Percentiles rank a stretch among this genome's conserved stretches.
Conservation (phyloP, 2,797 vertebrate species). For the Sebastes cheni region DNA sequence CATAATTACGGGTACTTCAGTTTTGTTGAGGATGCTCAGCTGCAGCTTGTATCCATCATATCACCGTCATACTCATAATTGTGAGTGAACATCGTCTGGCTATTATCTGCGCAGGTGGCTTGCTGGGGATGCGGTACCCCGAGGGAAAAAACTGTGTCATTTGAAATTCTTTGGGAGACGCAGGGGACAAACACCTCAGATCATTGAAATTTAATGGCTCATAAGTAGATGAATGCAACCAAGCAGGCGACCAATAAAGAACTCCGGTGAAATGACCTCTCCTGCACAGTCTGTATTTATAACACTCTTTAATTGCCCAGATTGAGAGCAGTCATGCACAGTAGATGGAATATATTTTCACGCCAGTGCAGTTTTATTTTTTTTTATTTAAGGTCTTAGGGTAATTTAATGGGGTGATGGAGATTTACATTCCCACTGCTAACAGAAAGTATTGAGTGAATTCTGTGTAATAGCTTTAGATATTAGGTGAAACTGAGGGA, state of each 20-base stretch:
- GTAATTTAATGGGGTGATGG: slow-evolving; percentile 37
- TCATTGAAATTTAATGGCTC: slow-evolving; percentile 33
- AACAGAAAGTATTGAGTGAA: slow-evolving; percentile 30
- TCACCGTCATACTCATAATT: slow-evolving; percentile 37
- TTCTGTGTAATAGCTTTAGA: slow-evolving; percentile 3
- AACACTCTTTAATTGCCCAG: slow-evolving; percentile 51
- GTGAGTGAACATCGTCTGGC: slow-evolving; percentile 34
- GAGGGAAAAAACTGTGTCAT: slow-evolving; percentile 35
- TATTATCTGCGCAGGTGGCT: slow-evolving; percentile 51
- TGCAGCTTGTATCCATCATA: slow-evolving; percentile 46
- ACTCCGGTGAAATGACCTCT: slow-evolving; percentile 33
- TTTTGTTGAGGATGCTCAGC: slow-evolving; percentile 56
- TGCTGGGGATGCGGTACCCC: slow-evolving; percentile 11
- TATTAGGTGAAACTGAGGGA: neutral
- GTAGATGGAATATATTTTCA: slow-evolving; percentile 57
- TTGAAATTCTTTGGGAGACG: slow-evolving; percentile 36
- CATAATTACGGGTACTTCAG: slow-evolving; percentile 51
- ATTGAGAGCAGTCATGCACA: slow-evolving; percentile 44
- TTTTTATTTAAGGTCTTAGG: slow-evolving; percentile 15
- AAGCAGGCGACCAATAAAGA: neutral
- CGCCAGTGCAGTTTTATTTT: slow-evolving; percentile 40
- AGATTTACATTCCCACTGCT: slow-evolving; percentile 31
- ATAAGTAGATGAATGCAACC: slow-evolving; percentile 30
- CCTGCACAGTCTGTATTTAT: slow-evolving; percentile 24
- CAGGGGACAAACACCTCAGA: slow-evolving; percentile 14